Evolutionary conservation across 2,888 invertebrate species (phyloP), one percentile per base, ranked within the genome.

Genomic region (Cephalotes varians): DNA sequence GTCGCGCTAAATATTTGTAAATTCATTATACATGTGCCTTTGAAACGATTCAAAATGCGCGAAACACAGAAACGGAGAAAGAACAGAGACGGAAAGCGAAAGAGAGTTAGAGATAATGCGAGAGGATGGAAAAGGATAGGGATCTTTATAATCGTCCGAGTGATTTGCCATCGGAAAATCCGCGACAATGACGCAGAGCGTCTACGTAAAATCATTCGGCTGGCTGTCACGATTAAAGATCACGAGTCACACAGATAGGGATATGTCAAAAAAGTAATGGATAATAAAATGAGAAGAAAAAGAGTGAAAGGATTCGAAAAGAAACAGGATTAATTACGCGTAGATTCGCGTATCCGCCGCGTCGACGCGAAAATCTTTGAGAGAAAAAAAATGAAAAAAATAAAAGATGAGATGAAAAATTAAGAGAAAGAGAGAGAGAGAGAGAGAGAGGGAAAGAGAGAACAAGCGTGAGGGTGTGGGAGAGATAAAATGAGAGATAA

Each of bases 1-100:
- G 81, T 56, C 67, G 73, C 67, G 51, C 54, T 47, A 31, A 73
- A 69, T 47, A 65, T 37, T 73, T 65, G 72, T 67, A 86, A n/a
- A 81, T 83, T 82, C 71, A 65, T 82, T 76, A 82, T 64, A 86
- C 60, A 91, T 90, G 92, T 92, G 92, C 92, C 92, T 92, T 92
- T 80, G 84, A 90, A 84, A 89, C 74, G 83, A 90, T 87, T 83
- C 72, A 87, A 86, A 81, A 47, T 34, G 51, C 64, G 28, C 28
- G 72, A 64, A 51, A 79, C 44, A 10, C 56, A 82, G 44, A 60
- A 44, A 44, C 18, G 64, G 51, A 51, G 44, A 82, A 54, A 56
- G 49, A 34, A 79, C 28, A 69, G 54, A 56, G 65, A 28, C 3
- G 73, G 60, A 81, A 44, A 28, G 34, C 31, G 62, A 44, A 56